Evolutionary conservation across 2,113 vertebrate species (phyloP).

Genomic region (Sphaerodactylus townsendi): DNA sequence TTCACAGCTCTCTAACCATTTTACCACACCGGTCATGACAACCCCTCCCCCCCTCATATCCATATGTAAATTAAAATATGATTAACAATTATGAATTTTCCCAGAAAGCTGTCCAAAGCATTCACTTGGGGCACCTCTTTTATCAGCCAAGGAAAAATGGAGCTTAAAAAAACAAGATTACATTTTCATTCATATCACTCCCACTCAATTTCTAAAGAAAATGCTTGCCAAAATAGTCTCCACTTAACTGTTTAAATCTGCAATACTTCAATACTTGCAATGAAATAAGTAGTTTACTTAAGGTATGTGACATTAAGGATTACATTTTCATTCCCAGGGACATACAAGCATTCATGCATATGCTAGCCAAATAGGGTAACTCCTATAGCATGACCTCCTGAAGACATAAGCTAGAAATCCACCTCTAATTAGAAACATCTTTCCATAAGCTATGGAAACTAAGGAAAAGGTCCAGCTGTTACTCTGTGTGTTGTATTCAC

Average conservation of each 20-base stretch:
- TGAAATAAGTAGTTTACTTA: slow-evolving; percentile 28
- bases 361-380: slow-evolving; percentile 40
- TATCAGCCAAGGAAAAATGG: background rate
- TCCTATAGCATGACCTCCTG: slow-evolving; percentile 46
- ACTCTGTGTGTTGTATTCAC: slow-evolving; percentile 20
- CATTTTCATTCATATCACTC: slow-evolving; percentile 11
- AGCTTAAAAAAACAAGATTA: background rate
- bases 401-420: slow-evolving; percentile 42
- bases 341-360: background rate
- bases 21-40: too few species aligned
- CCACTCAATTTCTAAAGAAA: background rate
- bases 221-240: background rate
- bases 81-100: background rate
- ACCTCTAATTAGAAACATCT: slow-evolving; percentile 69
- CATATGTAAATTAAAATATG: background rate
- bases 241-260: slow-evolving; percentile 8
- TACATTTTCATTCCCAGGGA: slow-evolving; percentile 49
- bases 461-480: slow-evolving; percentile 39
- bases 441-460: slow-evolving; percentile 3
- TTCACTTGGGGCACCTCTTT: slow-evolving; percentile 18
- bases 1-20: too few species aligned
- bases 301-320: slow-evolving; percentile 28
- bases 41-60: too few species aligned
- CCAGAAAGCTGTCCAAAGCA: background rate
- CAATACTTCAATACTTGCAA: slow-evolving; percentile 29